phyloP scores from a whole-genome alignment of 2,797 vertebrate species.

The Pampus argenteus region DNA sequence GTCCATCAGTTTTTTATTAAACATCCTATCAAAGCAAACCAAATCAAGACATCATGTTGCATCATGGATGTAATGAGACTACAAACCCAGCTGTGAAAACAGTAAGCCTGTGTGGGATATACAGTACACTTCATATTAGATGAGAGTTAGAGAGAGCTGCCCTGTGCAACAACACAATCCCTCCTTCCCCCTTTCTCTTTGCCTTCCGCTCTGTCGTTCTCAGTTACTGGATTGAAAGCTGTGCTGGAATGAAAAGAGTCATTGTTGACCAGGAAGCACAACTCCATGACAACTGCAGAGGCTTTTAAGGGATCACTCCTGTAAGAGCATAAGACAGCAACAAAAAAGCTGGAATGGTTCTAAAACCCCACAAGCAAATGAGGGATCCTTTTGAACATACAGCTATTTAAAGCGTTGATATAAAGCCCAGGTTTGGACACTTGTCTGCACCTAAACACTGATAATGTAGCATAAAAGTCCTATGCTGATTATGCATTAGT shows the following conservation, averaged over 20 bases:
- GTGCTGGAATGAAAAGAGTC: conserved; percentile 75
- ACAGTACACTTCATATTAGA: conserved; percentile 39
- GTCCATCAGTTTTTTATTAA: conserved; percentile 44
- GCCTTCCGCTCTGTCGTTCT: conserved; percentile 37
- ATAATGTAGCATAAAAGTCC: no score
- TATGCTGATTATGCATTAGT: no score
- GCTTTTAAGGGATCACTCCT: conserved; percentile 64
- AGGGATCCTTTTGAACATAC: conserved; percentile 43
- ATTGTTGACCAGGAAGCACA: conserved; percentile 79
- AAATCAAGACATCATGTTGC: conserved; percentile 39
- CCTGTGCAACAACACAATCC: conserved; percentile 30
- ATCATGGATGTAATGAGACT: conserved; percentile 34
- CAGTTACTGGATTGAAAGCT: conserved; percentile 70
- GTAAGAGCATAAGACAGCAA: conserved; percentile 15
- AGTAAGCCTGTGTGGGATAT: conserved; percentile 24
- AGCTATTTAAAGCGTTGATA: conserved; percentile 23
- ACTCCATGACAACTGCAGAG: conserved; percentile 74
- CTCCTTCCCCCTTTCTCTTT: conserved; percentile 19
- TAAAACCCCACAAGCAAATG: conserved; percentile 34
- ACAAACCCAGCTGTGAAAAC: conserved; percentile 26
- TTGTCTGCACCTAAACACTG: conserved; percentile 46
- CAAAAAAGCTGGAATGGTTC: conserved; percentile 43
- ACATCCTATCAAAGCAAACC: conserved; percentile 25
- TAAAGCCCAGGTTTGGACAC: conserved; percentile 29
- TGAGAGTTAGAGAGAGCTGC: conserved; percentile 39